A percentile compares a stretch with the other conserved stretches of the same genome.
phyloP scores from a whole-genome alignment of 2,888 invertebrate species.

The Cheiracanthium punctorium region DNA sequence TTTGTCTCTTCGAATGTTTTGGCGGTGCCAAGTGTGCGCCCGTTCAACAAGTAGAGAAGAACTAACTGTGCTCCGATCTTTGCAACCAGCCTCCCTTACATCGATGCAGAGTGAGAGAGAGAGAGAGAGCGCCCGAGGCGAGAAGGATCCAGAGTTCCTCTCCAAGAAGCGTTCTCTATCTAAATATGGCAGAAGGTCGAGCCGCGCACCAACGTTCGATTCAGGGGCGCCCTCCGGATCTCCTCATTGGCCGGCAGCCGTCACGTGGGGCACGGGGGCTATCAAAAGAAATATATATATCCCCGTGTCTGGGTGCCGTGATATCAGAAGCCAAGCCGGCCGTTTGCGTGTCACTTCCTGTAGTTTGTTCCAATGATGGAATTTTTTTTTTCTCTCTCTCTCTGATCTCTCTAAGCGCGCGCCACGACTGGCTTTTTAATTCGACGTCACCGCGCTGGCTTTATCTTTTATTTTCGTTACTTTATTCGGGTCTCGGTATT shows the following conservation, averaged over 20 bases:
- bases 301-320: slow-evolving; percentile 35
- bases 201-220: slow-evolving; percentile 29
- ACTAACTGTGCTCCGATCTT: not conserved
- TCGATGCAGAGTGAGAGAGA: slow-evolving; percentile 42
- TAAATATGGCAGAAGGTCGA: slow-evolving; percentile 38
- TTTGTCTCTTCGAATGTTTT: not conserved
- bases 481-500: no score
- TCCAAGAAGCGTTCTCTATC: slow-evolving; percentile 43
- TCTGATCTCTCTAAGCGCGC: not conserved
- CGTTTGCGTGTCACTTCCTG: slow-evolving; percentile 55
- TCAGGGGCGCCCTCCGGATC: slow-evolving; percentile 49
- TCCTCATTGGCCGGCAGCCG: slow-evolving; percentile 30
- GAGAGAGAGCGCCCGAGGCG: slow-evolving; percentile 30
- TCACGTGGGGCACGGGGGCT: slow-evolving; percentile 57
- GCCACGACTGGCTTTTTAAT: not conserved
- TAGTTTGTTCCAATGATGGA: slow-evolving; percentile 38
- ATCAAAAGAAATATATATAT: slow-evolving; percentile 62
- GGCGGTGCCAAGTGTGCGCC: not conserved
- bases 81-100: slow-evolving; percentile 7
- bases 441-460: not conserved
- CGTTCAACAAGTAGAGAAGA: slow-evolving; percentile 57
- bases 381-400: slow-evolving; percentile 8
- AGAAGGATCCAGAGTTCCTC: slow-evolving; percentile 37
- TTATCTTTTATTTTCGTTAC: not conserved
- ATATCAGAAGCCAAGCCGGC: slow-evolving; percentile 53